These are phyloP conservation scores for Zophobas morio DNA, from an alignment of 1,140 invertebrate genomes.

Conservation along the genomic window DNA sequence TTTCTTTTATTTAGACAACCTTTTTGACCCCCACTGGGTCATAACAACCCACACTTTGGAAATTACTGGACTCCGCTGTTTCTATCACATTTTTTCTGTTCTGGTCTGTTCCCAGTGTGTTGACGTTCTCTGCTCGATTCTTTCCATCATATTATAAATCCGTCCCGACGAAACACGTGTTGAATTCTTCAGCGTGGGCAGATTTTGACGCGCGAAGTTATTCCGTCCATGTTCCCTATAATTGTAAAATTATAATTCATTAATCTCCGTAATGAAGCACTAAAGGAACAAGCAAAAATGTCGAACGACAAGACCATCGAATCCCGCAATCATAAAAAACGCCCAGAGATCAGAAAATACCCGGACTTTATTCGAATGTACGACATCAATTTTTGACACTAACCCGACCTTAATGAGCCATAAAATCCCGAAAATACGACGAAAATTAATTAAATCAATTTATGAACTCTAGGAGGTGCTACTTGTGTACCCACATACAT, in stretches of 20 bases:
- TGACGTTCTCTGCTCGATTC: too few relatives aligned
- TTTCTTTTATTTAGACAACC: too few relatives aligned
- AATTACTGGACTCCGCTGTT: too few relatives aligned
- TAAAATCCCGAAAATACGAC: constrained; percentile 4
- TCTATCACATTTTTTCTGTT: too few relatives aligned
- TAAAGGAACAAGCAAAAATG: neutral
- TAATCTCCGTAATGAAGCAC: neutral
- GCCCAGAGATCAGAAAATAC: neutral
- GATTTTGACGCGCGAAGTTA: constrained; percentile 9
- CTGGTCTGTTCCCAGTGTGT: too few relatives aligned
- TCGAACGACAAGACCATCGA: neutral
- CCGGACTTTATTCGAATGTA: neutral
- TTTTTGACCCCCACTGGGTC: too few relatives aligned
- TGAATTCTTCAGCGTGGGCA: constrained; percentile 1
- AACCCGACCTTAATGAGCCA: neutral
- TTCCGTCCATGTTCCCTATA: constrained; percentile 5
- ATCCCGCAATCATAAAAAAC: neutral
- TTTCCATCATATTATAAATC: constrained; percentile 8
- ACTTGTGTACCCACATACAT: constrained; percentile 38
- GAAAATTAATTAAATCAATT: constrained; percentile 27
- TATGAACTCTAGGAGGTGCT: constrained; percentile 22
- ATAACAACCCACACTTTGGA: too few relatives aligned
- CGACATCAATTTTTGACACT: constrained; percentile 6
- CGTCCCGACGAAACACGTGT: constrained; percentile 17
- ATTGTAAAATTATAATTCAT: constrained; percentile 25